Percentiles rank a stretch among this genome's conserved stretches.
Evolutionary conservation across 92 coral and sea anemone genomes (phyloP).

Genomic region (Nematostella vectensis): DNA sequence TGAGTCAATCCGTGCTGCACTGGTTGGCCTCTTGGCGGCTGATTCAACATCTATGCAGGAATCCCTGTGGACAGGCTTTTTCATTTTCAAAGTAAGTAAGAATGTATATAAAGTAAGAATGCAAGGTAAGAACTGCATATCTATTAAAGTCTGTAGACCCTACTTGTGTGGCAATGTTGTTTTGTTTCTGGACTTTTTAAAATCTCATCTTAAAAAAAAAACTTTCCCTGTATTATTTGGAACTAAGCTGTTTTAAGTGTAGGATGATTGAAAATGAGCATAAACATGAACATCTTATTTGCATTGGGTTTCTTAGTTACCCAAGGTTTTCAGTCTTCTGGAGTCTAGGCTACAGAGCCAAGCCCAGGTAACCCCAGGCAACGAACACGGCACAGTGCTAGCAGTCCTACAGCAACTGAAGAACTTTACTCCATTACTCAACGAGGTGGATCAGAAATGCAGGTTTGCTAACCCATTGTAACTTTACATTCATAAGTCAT

Average conservation of each 20-base stretch:
- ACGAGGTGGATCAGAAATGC: constrained; percentile 78
- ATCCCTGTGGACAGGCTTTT: constrained; percentile 79
- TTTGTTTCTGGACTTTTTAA: too few species aligned
- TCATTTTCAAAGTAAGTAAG: constrained; percentile 62
- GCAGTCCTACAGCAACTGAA: constrained; percentile 66
- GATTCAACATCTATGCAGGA: constrained; percentile 53
- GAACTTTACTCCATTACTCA: constrained; percentile 73
- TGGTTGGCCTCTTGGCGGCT: constrained; percentile 70
- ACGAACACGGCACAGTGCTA: constrained; percentile 54
- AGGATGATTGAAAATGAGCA: too few species aligned
- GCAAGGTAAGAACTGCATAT: too few species aligned
- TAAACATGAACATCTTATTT: too few species aligned
- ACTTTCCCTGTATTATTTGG: too few species aligned
- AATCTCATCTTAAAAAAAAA: too few species aligned
- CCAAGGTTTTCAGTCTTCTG: constrained; percentile 48
- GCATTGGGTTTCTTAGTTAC: too few species aligned
- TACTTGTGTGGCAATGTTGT: too few species aligned
- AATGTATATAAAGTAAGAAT: background rate
- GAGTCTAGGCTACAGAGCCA: constrained; percentile 66
- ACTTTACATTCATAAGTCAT: too few species aligned
- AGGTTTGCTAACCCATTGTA: constrained; percentile 38
- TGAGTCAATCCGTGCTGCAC: constrained; percentile 75
- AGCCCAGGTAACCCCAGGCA: constrained; percentile 17
- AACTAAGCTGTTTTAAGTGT: too few species aligned
- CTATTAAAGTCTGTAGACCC: too few species aligned